phyloP scores from a whole-genome alignment of 1,140 invertebrate genomes.

The Achroia grisella region DNA sequence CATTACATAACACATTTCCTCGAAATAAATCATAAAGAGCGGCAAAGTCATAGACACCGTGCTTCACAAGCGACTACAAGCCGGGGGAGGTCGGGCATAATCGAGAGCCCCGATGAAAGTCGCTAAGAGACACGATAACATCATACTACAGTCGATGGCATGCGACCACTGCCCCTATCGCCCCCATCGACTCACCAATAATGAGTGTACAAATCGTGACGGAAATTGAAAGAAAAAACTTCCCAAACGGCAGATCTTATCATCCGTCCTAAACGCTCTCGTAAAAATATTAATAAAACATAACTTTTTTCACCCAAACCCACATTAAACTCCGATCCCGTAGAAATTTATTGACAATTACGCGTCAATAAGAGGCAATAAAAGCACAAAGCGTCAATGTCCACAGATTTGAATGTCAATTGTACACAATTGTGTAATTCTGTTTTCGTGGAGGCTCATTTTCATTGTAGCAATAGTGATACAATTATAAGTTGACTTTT shows the following conservation, averaged over 20 bases:
- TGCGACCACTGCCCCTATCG: constrained; percentile 68
- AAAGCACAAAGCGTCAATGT: constrained; percentile 68
- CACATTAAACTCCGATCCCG: constrained; percentile 69
- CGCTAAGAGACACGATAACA: constrained; percentile 63
- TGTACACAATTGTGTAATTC: constrained; percentile 69
- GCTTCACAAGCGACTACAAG: constrained; percentile 48
- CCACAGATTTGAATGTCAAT: constrained; percentile 72
- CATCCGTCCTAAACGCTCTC: constrained; percentile 65
- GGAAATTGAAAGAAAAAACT: constrained; percentile 73
- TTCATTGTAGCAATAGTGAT: constrained; percentile 57
- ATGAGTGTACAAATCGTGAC: constrained; percentile 71
- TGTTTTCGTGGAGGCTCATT: constrained; percentile 66
- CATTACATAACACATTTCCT: constrained; percentile 31
- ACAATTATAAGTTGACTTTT: constrained; percentile 67
- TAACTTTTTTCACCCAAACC: constrained; percentile 73
- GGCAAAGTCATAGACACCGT: constrained; percentile 50
- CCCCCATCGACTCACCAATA: constrained; percentile 65
- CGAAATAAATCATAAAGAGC: constrained; percentile 56
- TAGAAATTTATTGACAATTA: constrained; percentile 73
- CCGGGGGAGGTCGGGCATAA: constrained; percentile 41
- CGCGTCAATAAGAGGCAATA: constrained; percentile 70
- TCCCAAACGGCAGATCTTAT: constrained; percentile 66
- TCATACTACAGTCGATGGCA: constrained; percentile 51
- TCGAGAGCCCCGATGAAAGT: constrained; percentile 64
- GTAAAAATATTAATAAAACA: constrained; percentile 74